Conservation (phyloP, 37 sponge, comb jelly and placozoan species). For the Halisarca cf. caerulea region DNA sequence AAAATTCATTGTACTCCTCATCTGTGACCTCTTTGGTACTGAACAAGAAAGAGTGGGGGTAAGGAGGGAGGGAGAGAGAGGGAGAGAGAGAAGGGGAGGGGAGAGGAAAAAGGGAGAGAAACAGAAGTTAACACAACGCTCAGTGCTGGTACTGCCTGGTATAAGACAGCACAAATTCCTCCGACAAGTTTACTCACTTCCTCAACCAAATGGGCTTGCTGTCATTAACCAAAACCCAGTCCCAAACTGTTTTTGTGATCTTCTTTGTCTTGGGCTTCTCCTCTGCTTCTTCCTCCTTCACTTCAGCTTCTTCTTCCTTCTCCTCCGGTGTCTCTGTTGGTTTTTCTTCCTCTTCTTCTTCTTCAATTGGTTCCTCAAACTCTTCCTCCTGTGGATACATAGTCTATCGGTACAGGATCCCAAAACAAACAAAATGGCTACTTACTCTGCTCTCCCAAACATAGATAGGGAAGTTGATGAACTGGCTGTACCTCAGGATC, state of each 20-base stretch:
- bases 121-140: not conserved
- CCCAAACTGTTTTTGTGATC: slow-evolving; percentile 95
- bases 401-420: not conserved
- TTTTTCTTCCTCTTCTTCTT: slow-evolving; percentile 38
- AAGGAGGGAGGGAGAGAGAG: not conserved
- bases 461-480: slow-evolving; percentile 99
- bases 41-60: not conserved
- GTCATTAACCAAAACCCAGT: slow-evolving; percentile 97
- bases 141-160: not conserved
- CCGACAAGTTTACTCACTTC: slow-evolving; percentile 21
- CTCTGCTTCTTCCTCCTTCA: slow-evolving; percentile 66
- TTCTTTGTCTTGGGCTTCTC: slow-evolving; percentile 93
- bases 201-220: slow-evolving; percentile 97
- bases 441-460: slow-evolving; percentile 95
- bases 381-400: slow-evolving; percentile 35
- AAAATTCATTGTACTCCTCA: slow-evolving; percentile 90
- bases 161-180: not conserved
- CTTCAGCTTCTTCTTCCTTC: slow-evolving; percentile 67
- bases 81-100: not conserved
- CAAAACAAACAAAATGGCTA: too few species aligned
- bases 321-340: slow-evolving; percentile 55
- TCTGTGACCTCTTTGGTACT: slow-evolving; percentile 93
- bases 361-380: slow-evolving; percentile 49
- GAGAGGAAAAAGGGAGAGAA: not conserved
- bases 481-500: slow-evolving; percentile 95